Evolutionary conservation across 2,888 invertebrate species (phyloP).

Genomic region (Tubiluchus corallicola): DNA sequence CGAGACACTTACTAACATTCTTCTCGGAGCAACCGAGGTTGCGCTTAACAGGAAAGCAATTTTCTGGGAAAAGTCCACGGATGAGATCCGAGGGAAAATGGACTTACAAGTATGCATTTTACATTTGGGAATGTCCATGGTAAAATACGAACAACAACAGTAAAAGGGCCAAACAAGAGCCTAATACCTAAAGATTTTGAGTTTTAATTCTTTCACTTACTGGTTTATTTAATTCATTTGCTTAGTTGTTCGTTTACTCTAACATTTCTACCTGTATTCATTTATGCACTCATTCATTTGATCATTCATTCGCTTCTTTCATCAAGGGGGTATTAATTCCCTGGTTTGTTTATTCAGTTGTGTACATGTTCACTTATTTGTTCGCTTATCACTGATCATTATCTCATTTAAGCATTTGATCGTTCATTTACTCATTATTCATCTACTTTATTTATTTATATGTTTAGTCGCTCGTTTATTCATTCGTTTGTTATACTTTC

Average conservation of each 20-base stretch:
- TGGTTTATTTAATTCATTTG: neutral
- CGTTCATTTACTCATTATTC: neutral
- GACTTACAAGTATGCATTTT: too few relatives aligned
- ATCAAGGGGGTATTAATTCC: conserved; percentile 7
- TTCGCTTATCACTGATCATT: neutral
- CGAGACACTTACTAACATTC: too few relatives aligned
- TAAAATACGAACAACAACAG: too few relatives aligned
- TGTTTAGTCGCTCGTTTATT: neutral
- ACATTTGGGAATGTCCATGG: too few relatives aligned
- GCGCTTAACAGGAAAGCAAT: too few relatives aligned
- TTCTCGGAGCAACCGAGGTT: too few relatives aligned
- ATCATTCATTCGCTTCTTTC: conserved; percentile 8
- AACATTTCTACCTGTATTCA: neutral
- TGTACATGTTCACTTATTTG: neutral
- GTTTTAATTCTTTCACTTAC: neutral
- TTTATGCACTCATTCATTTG: conserved; percentile 7
- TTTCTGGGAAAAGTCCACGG: too few relatives aligned
- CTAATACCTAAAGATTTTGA: too few relatives aligned
- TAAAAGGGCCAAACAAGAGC: too few relatives aligned
- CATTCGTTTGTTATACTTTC: neutral
- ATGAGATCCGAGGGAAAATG: too few relatives aligned
- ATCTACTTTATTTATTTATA: neutral
- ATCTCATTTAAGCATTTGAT: neutral
- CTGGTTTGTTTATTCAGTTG: conserved; percentile 8
- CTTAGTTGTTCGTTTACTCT: neutral